phyloP scores from a whole-genome alignment of 2,113 vertebrate genomes.

The Benitochromis conjunctus region DNA sequence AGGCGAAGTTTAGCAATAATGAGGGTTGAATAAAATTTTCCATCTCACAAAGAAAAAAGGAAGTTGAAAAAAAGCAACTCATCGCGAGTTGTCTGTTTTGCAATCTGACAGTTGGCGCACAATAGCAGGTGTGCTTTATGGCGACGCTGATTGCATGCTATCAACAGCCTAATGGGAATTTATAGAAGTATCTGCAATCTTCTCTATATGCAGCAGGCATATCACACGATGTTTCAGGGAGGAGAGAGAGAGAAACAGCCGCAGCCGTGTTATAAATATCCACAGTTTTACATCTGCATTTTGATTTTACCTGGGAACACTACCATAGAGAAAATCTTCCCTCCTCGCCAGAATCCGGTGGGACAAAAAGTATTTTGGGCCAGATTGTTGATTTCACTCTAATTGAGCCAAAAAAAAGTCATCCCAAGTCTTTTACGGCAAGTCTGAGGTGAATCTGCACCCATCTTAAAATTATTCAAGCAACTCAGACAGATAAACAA shows the following conservation, averaged over 20 bases:
- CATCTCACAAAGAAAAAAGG: background rate
- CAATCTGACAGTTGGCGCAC: background rate
- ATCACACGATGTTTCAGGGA: background rate
- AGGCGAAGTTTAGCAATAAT: background rate
- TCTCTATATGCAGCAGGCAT: background rate
- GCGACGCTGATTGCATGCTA: background rate
- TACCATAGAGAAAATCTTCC: background rate
- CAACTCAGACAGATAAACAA: background rate
- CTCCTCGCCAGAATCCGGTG: background rate
- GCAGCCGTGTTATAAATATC: background rate
- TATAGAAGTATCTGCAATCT: background rate
- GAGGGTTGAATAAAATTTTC: background rate
- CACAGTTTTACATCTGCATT: background rate
- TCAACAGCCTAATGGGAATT: background rate
- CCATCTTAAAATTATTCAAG: background rate
- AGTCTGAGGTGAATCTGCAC: background rate
- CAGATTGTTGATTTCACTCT: background rate
- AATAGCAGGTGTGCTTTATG: background rate
- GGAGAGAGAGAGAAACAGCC: background rate
- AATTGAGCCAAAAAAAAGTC: background rate
- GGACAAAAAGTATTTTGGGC: background rate
- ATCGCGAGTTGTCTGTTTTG: background rate
- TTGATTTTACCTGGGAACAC: background rate
- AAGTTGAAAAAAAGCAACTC: background rate
- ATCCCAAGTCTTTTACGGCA: background rate